Conservation (phyloP, 2,113 vertebrate species). For the Hyaena hyaena region DNA sequence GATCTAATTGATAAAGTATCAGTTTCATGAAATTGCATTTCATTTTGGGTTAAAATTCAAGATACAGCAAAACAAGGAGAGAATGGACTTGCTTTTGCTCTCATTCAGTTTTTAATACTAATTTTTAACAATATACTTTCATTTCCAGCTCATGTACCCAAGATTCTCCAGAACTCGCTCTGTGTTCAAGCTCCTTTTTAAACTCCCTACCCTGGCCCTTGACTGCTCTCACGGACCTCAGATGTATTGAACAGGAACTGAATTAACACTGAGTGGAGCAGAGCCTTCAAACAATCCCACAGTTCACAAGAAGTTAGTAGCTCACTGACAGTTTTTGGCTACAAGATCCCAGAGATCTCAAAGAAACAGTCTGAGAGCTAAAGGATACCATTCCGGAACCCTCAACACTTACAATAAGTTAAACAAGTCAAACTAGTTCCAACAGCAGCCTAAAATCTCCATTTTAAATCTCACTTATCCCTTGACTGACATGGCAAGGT, state of each 20-base stretch:
- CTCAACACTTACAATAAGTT: not conserved
- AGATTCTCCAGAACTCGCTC: not conserved
- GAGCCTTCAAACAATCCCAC: not conserved
- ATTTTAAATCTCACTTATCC: conserved; percentile 1
- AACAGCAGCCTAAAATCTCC: not conserved
- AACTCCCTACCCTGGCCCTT: not conserved
- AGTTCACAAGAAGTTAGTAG: not conserved
- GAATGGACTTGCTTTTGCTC: not conserved
- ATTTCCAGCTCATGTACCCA: not conserved
- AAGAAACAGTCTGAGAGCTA: not conserved
- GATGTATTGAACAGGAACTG: not conserved
- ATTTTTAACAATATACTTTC: not conserved
- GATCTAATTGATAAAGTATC: not conserved
- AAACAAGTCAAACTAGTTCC: not conserved
- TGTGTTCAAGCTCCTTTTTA: not conserved
- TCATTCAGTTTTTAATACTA: not conserved
- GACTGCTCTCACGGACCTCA: not conserved
- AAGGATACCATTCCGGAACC: not conserved
- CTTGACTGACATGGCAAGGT: not conserved
- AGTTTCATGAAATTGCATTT: not conserved
- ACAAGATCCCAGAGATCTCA: not conserved
- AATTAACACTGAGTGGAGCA: not conserved
- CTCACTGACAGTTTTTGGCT: not conserved
- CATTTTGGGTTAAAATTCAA: not conserved
- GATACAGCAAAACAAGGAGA: not conserved